These are phyloP conservation scores for Sweltsa coloradensis DNA, from an alignment of 1,140 invertebrate genomes.

Conservation along the genomic window DNA sequence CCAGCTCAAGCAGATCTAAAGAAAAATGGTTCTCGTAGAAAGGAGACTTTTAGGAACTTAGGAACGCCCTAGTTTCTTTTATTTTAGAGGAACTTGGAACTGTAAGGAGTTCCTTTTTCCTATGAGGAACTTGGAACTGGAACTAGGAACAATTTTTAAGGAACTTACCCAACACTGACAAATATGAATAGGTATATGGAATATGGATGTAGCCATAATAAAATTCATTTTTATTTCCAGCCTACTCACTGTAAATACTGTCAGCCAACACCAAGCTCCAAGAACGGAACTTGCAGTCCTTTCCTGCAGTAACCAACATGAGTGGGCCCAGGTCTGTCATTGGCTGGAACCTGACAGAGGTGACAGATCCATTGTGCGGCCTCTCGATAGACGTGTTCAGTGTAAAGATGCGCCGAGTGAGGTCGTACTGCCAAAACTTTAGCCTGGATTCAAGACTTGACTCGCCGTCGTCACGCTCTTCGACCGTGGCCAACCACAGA, in stretches of 20 bases:
- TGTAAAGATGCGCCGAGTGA: conserved; percentile 39
- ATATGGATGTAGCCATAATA: too few relatives aligned
- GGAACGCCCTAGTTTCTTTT: too few relatives aligned
- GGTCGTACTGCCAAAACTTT: conserved; percentile 67
- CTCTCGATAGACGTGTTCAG: conserved; percentile 61
- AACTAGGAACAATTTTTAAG: too few relatives aligned
- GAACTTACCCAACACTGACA: too few relatives aligned
- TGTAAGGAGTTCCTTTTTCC: too few relatives aligned
- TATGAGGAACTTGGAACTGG: too few relatives aligned
- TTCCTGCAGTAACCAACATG: conserved; percentile 48
- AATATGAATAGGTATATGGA: too few relatives aligned
- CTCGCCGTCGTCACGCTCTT: conserved; percentile 43
- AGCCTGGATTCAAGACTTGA: conserved; percentile 49
- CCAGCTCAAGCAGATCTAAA: too few relatives aligned
- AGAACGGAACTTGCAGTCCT: conserved; percentile 58
- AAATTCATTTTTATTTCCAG: conserved; percentile 6
- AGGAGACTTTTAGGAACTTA: too few relatives aligned
- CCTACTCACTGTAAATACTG: conserved; percentile 36
- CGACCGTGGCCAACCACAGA: conserved; percentile 67
- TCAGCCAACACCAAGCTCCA: conserved; percentile 47
- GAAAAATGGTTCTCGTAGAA: too few relatives aligned
- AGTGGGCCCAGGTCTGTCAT: conserved; percentile 28
- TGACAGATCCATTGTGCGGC: conserved; percentile 52
- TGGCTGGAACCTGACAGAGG: conserved; percentile 48
- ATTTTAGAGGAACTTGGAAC: too few relatives aligned